phyloP scores from a whole-genome alignment of 2,888 invertebrate species.

The Eugnorisma glareosa region DNA sequence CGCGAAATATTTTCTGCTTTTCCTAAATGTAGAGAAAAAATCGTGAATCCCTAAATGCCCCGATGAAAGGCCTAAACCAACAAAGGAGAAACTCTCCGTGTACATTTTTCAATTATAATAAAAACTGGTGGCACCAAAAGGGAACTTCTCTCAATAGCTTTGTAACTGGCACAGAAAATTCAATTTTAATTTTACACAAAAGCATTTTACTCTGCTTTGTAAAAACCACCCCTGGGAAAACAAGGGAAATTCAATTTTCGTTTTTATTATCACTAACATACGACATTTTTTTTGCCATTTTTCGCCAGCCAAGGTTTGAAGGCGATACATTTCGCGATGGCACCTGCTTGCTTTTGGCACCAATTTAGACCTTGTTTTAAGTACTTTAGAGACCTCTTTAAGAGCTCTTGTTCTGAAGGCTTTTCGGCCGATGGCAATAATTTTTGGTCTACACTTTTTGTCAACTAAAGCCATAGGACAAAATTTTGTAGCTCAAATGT shows the following conservation, averaged over 20 bases:
- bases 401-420: conserved; percentile 21
- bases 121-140: background rate
- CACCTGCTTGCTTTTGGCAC: conserved; percentile 51
- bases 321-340: background rate
- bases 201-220: conserved; percentile 3
- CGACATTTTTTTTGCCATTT: conserved; percentile 5
- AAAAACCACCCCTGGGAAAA: conserved; percentile 5
- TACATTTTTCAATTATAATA: conserved; percentile 34
- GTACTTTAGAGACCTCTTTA: conserved; percentile 17
- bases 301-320: background rate
- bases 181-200: conserved; percentile 27
- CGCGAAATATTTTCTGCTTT: background rate
- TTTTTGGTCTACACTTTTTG: background rate
- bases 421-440: background rate
- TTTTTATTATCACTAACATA: background rate
- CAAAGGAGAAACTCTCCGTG: background rate
- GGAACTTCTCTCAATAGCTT: conserved; percentile 3
- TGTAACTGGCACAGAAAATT: conserved; percentile 3
- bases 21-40: background rate
- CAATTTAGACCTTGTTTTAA: conserved; percentile 26
- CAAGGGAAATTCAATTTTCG: conserved; percentile 1
- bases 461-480: background rate
- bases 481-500: background rate
- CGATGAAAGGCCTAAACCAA: background rate
- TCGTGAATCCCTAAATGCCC: background rate